Conservation (phyloP, 2,797 vertebrate genomes). For the Monodelphis domestica region DNA sequence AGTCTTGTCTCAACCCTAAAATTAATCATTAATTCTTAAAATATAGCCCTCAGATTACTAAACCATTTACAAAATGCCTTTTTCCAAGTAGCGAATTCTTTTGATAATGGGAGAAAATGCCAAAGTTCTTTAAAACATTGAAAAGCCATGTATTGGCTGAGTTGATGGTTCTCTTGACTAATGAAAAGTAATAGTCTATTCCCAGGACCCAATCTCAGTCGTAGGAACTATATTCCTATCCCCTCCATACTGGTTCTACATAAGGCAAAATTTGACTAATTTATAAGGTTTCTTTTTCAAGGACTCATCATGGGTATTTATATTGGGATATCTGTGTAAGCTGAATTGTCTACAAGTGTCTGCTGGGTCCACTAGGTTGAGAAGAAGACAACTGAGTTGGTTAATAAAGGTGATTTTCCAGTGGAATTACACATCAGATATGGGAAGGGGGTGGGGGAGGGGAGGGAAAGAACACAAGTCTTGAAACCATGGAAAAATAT, state of each 20-base stretch:
- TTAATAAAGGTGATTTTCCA: too few species aligned
- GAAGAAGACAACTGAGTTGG: not conserved
- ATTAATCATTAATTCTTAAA: constrained; percentile 57
- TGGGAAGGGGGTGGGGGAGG: too few species aligned
- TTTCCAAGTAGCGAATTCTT: not conserved
- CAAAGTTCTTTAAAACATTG: not conserved
- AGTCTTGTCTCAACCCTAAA: constrained; percentile 38
- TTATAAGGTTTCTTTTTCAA: not conserved
- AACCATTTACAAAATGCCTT: not conserved
- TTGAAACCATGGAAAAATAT: too few species aligned
- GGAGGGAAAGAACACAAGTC: too few species aligned
- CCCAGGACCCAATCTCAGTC: not conserved
- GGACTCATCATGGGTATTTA: not conserved
- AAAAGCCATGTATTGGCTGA: not conserved
- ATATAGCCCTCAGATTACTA: constrained; percentile 23
- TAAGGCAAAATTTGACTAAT: not conserved
- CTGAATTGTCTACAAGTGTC: not conserved
- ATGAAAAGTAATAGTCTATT: not conserved
- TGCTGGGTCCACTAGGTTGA: not conserved
- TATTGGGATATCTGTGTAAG: not conserved
- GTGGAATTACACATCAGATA: too few species aligned
- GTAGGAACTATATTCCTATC: not conserved
- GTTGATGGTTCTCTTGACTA: not conserved
- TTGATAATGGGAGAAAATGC: constrained; percentile 27
- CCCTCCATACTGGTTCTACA: not conserved